Conservation (phyloP, 2,113 vertebrate genomes). For the Pelvicachromis taeniatus region DNA sequence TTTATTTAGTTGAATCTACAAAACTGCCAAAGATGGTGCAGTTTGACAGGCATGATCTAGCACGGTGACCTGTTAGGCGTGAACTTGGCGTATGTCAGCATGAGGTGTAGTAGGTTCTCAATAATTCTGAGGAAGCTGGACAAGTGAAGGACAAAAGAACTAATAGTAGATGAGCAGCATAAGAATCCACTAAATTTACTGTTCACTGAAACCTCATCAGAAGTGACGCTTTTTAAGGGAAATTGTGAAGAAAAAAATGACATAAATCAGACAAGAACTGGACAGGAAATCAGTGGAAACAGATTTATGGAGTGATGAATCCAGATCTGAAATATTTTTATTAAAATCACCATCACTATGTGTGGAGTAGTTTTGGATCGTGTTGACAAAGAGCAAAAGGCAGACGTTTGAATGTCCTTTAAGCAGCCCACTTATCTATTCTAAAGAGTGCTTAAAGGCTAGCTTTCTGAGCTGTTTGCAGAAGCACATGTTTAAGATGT, state of each 20-base stretch:
- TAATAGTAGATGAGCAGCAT: background rate
- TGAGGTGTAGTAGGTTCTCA: background rate
- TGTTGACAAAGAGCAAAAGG: background rate
- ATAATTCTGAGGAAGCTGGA: background rate
- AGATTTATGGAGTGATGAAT: background rate
- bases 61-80: background rate
- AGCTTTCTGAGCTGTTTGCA: background rate
- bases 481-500: background rate
- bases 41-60: background rate
- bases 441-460: background rate
- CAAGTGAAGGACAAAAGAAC: background rate
- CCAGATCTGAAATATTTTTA: background rate
- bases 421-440: background rate
- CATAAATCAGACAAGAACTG: no score
- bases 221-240: background rate
- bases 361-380: background rate
- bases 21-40: background rate
- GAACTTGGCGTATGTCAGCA: background rate
- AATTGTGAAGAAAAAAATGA: no score
- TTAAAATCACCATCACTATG: background rate
- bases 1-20: background rate
- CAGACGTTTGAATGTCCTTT: background rate
- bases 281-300: background rate
- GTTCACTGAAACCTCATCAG: background rate
- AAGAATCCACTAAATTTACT: background rate